A percentile compares a stretch with the other conserved stretches of the same genome.
These are phyloP conservation scores for Heliothis virescens DNA, from an alignment of 1,140 invertebrate genomes.

Conservation along the genomic window DNA sequence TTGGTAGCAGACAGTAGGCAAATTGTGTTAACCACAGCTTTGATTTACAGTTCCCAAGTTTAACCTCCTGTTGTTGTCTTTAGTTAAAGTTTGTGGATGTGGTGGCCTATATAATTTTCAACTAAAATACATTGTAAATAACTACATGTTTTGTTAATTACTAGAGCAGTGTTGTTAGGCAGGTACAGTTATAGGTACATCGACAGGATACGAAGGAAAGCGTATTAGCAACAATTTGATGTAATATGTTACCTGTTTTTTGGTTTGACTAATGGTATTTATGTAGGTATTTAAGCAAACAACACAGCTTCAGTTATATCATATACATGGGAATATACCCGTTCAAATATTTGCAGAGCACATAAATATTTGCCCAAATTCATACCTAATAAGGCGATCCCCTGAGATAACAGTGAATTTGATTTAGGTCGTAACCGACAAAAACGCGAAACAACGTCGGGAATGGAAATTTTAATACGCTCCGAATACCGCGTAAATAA, in stretches of 20 bases:
- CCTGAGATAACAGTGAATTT: neutral
- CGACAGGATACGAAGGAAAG: too few species aligned
- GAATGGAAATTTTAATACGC: conserved; percentile 10
- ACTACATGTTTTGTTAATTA: conserved; percentile 15
- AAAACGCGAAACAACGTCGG: neutral
- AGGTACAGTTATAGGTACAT: too few species aligned
- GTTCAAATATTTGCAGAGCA: neutral
- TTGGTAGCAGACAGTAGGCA: conserved; percentile 1
- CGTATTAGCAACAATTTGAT: too few species aligned
- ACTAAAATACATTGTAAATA: conserved; percentile 16
- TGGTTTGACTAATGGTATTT: too few species aligned
- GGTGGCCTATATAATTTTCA: conserved; percentile 27
- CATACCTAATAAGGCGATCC: neutral
- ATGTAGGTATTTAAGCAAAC: neutral
- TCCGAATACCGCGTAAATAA: conserved; percentile 13
- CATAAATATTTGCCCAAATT: conserved; percentile 11
- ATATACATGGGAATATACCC: conserved; percentile 4
- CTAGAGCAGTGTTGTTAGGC: neutral
- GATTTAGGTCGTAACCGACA: neutral
- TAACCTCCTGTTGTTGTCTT: conserved; percentile 32
- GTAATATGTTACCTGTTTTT: too few species aligned
- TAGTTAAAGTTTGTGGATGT: conserved; percentile 40
- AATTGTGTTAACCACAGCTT: conserved; percentile 36
- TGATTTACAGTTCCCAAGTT: conserved; percentile 35
- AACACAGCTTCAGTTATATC: neutral